Evolutionary conservation across 2,888 invertebrate species (phyloP), one percentile per base, ranked within the genome.

Genomic region (Andrena flavipes): DNA sequence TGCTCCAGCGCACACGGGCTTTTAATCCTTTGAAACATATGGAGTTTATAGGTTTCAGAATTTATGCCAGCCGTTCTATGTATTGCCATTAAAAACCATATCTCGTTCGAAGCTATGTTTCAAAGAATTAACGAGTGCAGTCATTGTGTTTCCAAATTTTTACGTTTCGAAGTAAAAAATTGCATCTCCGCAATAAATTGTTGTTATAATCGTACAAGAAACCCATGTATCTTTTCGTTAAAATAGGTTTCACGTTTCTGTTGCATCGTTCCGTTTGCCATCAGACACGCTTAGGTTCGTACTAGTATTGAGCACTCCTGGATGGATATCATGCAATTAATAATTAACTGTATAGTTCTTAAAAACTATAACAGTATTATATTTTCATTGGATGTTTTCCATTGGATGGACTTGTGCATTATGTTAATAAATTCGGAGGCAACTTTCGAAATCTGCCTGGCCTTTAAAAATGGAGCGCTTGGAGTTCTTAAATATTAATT

Each of bases 391-490:
- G 48, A 76, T 80, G 63, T 80, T 76, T 30, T 56, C 63, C 54
- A 79, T 74, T 85, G 85, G 85, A 85, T 85, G 85, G 85, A 85
- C 74, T 85, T 84, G 74, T 76, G 51, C 74, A 74, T 76, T 82
- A 76, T 56, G 54, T 68, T 76, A 76, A 26, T 84, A 83, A 83
- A 83, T 74, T 74, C 20, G 56, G 30, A 76, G 68, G 62, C 63
- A 73, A 84, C 71, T 60, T 76, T 51, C 76, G 62, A 82, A 62
- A 82, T 54, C n/a, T 72, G 63, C 68, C 69, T 64, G 60, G 16
- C 20, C 20, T 64, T 82, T 76, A 63, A 30, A 72, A 84, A 63
- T 63, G 73, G 71, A 84, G 80, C 67, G 75, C 84, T 73, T 54
- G 51, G 13, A 54, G 13, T 42, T 60, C 72, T 68, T 76, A 82